These are phyloP conservation scores for Drosophila erecta DNA, from an alignment of 1,140 invertebrate species.

Conservation along the genomic window DNA sequence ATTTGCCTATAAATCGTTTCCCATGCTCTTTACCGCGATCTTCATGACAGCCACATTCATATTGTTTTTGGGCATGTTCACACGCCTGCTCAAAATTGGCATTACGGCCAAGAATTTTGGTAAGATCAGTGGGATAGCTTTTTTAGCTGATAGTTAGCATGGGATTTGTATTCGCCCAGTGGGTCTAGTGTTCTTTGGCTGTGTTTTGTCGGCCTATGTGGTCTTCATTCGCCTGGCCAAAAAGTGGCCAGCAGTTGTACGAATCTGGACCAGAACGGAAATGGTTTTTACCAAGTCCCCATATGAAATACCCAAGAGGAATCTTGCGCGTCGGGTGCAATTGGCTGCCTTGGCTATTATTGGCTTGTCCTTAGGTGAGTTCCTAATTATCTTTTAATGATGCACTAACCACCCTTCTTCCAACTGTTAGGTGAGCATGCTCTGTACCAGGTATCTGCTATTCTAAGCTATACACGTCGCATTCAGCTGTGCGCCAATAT, in stretches of 20 bases:
- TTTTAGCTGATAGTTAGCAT: background rate
- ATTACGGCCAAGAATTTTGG: constrained; percentile 77
- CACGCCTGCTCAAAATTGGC: constrained; percentile 57
- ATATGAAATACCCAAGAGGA: constrained; percentile 55
- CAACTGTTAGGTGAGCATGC: constrained; percentile 62
- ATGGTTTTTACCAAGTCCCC: constrained; percentile 62
- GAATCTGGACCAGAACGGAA: constrained; percentile 67
- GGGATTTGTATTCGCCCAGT: constrained; percentile 24
- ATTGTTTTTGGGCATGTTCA: constrained; percentile 50
- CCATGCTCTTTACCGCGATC: constrained; percentile 45
- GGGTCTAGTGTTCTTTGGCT: constrained; percentile 67
- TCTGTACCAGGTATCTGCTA: constrained; percentile 52
- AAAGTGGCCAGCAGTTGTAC: constrained; percentile 68
- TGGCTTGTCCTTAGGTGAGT: constrained; percentile 49
- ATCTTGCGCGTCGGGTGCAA: constrained; percentile 54
- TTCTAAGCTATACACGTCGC: constrained; percentile 41
- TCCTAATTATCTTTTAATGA: background rate
- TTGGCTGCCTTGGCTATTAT: constrained; percentile 66
- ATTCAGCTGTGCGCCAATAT: constrained; percentile 46
- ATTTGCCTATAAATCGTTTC: constrained; percentile 62
- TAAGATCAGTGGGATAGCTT: constrained; percentile 13
- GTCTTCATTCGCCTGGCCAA: constrained; percentile 61
- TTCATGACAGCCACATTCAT: constrained; percentile 56
- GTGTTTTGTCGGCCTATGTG: constrained; percentile 49
- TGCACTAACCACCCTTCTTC: too few species aligned